Evolutionary conservation across 2,888 invertebrate genomes (phyloP).

Genomic region (Conchocele bisecta): DNA sequence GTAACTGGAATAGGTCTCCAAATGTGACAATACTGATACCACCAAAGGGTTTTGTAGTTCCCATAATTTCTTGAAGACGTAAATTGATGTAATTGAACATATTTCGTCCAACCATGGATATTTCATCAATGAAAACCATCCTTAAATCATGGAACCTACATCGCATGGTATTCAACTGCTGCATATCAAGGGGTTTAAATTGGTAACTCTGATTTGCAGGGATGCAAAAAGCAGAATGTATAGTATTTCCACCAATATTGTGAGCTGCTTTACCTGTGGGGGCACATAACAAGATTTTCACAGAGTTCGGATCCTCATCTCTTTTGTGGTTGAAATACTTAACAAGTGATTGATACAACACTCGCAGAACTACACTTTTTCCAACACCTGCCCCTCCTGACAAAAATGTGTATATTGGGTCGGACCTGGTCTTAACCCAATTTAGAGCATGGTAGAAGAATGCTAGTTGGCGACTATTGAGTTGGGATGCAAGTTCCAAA

Average conservation of each 20-base stretch:
- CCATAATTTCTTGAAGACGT: slow-evolving; percentile 53
- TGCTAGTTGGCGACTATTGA: slow-evolving; percentile 16
- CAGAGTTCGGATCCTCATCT: not conserved
- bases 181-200: slow-evolving; percentile 33
- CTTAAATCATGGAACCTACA: slow-evolving; percentile 26
- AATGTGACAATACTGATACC: slow-evolving; percentile 52
- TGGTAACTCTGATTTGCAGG: slow-evolving; percentile 19
- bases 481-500: not conserved
- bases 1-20: slow-evolving; percentile 52
- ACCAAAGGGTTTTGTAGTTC: slow-evolving; percentile 46
- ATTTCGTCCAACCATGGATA: slow-evolving; percentile 60
- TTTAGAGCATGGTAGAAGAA: slow-evolving; percentile 1
- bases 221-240: slow-evolving; percentile 22
- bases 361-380: slow-evolving; percentile 41
- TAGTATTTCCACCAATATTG: slow-evolving; percentile 15
- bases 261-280: slow-evolving; percentile 27
- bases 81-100: slow-evolving; percentile 56
- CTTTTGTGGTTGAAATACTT: not conserved
- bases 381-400: slow-evolving; percentile 61
- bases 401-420: slow-evolving; percentile 25
- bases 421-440: not conserved
- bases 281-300: slow-evolving; percentile 18
- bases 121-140: slow-evolving; percentile 61
- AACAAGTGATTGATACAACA: slow-evolving; percentile 19
- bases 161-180: slow-evolving; percentile 26